Conservation (phyloP, 2,797 vertebrate species). For the Parauchenoglanis ngamensis region DNA sequence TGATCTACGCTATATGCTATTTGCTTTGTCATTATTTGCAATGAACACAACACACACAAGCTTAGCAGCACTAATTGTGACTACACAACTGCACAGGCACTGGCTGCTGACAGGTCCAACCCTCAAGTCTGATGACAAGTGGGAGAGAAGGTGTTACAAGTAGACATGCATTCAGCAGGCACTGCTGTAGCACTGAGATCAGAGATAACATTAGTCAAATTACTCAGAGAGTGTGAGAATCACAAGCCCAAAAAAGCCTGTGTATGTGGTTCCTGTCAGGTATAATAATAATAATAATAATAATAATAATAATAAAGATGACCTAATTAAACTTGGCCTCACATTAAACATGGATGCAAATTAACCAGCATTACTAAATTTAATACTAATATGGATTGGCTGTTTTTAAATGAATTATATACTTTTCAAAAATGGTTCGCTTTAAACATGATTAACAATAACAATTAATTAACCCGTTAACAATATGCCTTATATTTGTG, state of each 20-base stretch:
- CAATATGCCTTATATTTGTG: background rate
- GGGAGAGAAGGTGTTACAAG: background rate
- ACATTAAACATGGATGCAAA: background rate
- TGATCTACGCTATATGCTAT: background rate
- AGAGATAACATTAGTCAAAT: background rate
- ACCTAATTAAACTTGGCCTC: background rate
- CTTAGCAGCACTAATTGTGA: background rate
- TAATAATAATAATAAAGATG: background rate
- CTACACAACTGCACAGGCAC: background rate
- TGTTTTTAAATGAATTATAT: background rate
- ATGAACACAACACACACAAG: background rate
- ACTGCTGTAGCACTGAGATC: background rate
- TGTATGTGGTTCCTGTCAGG: background rate
- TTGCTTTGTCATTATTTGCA: background rate
- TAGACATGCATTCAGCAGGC: background rate
- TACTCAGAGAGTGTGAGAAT: background rate
- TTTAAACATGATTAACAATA: too few species aligned
- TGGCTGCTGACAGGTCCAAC: conserved; percentile 10
- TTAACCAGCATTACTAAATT: background rate
- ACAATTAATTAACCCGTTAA: too few species aligned
- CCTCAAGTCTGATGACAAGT: conserved; percentile 10
- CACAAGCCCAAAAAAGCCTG: background rate
- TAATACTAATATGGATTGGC: background rate
- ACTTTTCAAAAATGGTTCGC: background rate
- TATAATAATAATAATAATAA: conserved; percentile 1